Evolutionary conservation across 2,797 vertebrate genomes (phyloP), one percentile per base, ranked within the genome.

Genomic region (Artibeus lituratus): DNA sequence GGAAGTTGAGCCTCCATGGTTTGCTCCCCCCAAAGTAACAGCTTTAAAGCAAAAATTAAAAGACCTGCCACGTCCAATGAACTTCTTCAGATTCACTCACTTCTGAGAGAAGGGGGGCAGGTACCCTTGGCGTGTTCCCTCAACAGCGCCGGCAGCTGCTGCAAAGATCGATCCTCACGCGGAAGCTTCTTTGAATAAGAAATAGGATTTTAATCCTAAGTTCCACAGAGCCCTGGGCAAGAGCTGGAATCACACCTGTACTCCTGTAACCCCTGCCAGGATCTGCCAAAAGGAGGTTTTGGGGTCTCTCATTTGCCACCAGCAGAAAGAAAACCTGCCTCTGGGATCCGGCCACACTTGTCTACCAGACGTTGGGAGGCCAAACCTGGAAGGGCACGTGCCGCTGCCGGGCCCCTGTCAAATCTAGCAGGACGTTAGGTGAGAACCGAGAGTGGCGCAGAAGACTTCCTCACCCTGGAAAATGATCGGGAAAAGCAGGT

Each of bases 281-380:
- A 57, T 37, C 10, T 51, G 72, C 57, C 88, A 44, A 57, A 89
- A 4, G 35, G 59, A 24, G 15, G 47, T 14, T 78, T 53, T 3
- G 44, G 73, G 57, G 29, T 72, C 35, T 74, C 49, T 88, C 69
- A 10, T 35, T 94, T 84, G 65, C 88, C 91, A 72, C 29, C 86
- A 29, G 65, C 59, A 80, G 49, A 87, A 90, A 93, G 91, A 62
- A 85, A 95, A 57, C 35, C 72, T 21, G n/a, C 65, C 80, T 92
- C 53, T 93, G 85, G 95, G 80, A 84, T 97, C 95, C 83, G 32
- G 49, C 22, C 67, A 78, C 42, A 81, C 72, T 97, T 96, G 95
- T 93, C 55, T 47, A 74, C 69, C 35, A 49, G 51, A 53, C 59
- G 70, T 29, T n/a, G 80, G 47, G 93, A 78, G 90, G 73, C 96